These are phyloP conservation scores for Platorchestia sp. DNA, from an alignment of 1,140 invertebrate genomes.

Conservation along the genomic window DNA sequence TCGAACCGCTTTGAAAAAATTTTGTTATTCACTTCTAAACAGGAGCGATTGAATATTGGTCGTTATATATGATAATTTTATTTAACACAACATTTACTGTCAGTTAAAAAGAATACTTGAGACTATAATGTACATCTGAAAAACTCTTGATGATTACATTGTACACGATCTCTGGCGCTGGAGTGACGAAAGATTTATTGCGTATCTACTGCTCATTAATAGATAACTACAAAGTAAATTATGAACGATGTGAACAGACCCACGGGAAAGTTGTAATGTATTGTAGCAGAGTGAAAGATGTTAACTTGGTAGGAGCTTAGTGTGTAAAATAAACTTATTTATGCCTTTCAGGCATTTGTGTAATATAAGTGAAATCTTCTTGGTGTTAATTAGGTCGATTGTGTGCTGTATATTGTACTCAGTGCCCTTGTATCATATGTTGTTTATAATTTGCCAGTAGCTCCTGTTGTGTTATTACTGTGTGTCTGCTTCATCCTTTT, in stretches of 20 bases:
- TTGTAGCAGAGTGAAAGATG: not conserved
- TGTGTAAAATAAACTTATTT: not conserved
- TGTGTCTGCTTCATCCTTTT: not conserved
- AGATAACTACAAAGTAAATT: not conserved
- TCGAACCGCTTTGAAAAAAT: not conserved
- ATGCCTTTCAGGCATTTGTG: conserved; percentile 33
- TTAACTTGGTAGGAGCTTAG: not conserved
- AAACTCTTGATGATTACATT: not conserved
- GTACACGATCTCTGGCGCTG: not conserved
- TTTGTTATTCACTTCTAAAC: not conserved
- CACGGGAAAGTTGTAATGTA: not conserved
- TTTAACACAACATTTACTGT: not conserved
- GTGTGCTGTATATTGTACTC: conserved; percentile 45
- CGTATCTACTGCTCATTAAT: not conserved
- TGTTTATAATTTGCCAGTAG: conserved; percentile 30
- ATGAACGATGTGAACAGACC: not conserved
- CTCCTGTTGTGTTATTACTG: not conserved
- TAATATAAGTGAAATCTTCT: conserved; percentile 30
- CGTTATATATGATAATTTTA: not conserved
- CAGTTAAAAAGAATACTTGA: not conserved
- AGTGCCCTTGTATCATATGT: conserved; percentile 39
- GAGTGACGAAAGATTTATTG: not conserved
- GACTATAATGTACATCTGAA: not conserved
- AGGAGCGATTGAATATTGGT: not conserved
- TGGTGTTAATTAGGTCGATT: conserved; percentile 32